Base-by-base conservation (phyloP, 2,797 vertebrate genomes). In the Propithecus deckenii region DNA sequence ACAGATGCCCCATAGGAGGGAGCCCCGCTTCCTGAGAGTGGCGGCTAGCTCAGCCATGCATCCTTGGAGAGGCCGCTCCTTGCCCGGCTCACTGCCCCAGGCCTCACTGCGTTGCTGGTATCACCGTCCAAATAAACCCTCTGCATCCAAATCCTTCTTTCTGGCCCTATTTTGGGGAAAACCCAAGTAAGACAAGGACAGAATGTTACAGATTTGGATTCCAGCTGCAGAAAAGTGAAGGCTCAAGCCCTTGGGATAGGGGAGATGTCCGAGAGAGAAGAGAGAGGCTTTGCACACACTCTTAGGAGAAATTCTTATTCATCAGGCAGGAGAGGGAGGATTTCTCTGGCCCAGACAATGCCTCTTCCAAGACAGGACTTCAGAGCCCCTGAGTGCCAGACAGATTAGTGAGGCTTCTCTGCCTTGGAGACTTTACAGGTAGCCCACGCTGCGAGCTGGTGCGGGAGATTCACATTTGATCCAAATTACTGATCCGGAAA, bases 401-500 rank as follows among this genome's bases (percentile, higher is more conserved):
- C 14, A 0, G 41, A 46, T 32, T 57, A 48, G 63, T 69, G 65
- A 11, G 23, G 79, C 55, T 83, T 86, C 89, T 71, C 30, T 52
- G n/a, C 87, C 52, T 13, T 1, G 41, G 30, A 76, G 35, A 63
- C 35, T 81, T 5, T 4, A n/a, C 67, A 43, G 11, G 28, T 8
- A 74, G n/a, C 50, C 75, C 65, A 28, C 52, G 17, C 46, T 88
- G n/a, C 3, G 80, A 92, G 50, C 71, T 76, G 32, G 30, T 43
- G 85, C 89, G 55, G 35, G 28, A 87, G 63, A 94, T 69, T 91
- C 55, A 13, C 30, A 43, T 67, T 91, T 67, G 67, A 79, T 89
- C 75, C 80, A 95, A 93, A 76, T 83, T 50, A 79, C 84, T 91
- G 84, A 86, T n/a, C 74, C 20, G 9, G 92, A 94, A 96, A 90